Percentiles rank a stretch among this genome's conserved stretches.
Conservation (phyloP, 2,797 vertebrate species). For the Tapirus indicus region DNA sequence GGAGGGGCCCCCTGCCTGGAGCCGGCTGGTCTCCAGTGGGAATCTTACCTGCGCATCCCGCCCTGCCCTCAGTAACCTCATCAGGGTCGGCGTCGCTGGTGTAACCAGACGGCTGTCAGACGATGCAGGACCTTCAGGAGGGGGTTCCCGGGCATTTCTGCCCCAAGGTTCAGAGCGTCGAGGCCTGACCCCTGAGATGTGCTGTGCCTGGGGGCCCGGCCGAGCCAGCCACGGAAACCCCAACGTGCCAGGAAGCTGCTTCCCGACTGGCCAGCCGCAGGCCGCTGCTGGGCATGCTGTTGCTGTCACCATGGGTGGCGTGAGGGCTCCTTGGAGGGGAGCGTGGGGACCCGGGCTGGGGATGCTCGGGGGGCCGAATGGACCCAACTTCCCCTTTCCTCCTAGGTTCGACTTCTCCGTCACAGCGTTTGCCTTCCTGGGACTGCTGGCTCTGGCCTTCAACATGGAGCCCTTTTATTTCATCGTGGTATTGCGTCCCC, state of each 20-base stretch:
- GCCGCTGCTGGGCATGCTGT: fast-evolving
- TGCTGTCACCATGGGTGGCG: background rate
- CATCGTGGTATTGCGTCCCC: slow-evolving; percentile 95
- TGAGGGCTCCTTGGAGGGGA: background rate
- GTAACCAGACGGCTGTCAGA: background rate
- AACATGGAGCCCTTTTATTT: slow-evolving; percentile 99
- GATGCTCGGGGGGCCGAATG: fast-evolving
- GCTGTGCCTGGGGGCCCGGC: background rate
- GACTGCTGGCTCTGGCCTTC: slow-evolving; percentile 95
- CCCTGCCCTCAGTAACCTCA: background rate
- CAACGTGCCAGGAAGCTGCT: fast-evolving
- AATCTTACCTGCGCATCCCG: fast-evolving
- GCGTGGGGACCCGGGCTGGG: fast-evolving
- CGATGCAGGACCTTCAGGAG: background rate
- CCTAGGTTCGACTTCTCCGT: slow-evolving; percentile 97
- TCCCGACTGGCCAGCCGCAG: fast-evolving
- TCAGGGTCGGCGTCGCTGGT: background rate
- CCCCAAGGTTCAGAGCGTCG: no score
- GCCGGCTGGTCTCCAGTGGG: background rate
- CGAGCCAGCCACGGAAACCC: fast-evolving
- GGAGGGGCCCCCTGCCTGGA: background rate
- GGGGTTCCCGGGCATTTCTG: fast-evolving
- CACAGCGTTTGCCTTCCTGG: slow-evolving; percentile 96
- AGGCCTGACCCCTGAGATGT: background rate
- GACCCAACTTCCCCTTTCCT: background rate